These are phyloP conservation scores for Pituophis catenifer DNA, from an alignment of 2,113 vertebrate genomes.

Conservation along the genomic window DNA sequence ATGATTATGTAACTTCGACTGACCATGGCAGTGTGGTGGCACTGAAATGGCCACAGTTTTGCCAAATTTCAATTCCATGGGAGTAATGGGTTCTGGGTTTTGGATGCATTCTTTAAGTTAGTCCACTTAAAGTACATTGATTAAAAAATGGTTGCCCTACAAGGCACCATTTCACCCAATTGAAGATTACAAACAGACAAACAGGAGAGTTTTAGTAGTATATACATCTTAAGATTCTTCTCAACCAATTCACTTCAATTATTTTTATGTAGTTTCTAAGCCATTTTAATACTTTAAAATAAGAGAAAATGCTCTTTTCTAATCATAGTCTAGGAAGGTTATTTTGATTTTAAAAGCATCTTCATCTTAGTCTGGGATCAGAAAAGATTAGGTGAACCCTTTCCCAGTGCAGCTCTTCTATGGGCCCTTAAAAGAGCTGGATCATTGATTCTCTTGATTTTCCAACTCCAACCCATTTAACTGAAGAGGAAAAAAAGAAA, in stretches of 20 bases:
- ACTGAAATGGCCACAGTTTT: not conserved
- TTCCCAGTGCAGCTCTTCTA: slow-evolving; percentile 28
- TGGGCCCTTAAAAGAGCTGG: slow-evolving; percentile 85
- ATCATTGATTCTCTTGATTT: slow-evolving; percentile 98
- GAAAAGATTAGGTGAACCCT: not conserved
- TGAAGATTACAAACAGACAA: not conserved
- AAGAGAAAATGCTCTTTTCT: slow-evolving; percentile 42
- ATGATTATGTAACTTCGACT: not conserved
- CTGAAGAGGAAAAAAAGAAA: slow-evolving; percentile 64
- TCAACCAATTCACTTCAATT: not conserved
- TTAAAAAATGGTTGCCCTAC: not conserved
- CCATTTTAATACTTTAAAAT: not conserved
- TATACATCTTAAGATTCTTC: not conserved
- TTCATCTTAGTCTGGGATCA: slow-evolving; percentile 30
- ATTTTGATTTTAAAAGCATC: slow-evolving; percentile 17
- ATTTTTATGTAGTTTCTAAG: slow-evolving; percentile 16
- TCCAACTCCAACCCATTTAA: slow-evolving; percentile 98
- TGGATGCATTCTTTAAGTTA: not conserved
- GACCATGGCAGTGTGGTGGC: not conserved
- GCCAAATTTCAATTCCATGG: not conserved
- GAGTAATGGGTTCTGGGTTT: not conserved
- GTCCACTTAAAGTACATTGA: not conserved
- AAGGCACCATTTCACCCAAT: not conserved
- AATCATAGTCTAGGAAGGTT: slow-evolving; percentile 32
- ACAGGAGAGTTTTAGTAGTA: not conserved